phyloP scores from a whole-genome alignment of 2,888 invertebrate genomes.

The Tetramorium bicarinatum region DNA sequence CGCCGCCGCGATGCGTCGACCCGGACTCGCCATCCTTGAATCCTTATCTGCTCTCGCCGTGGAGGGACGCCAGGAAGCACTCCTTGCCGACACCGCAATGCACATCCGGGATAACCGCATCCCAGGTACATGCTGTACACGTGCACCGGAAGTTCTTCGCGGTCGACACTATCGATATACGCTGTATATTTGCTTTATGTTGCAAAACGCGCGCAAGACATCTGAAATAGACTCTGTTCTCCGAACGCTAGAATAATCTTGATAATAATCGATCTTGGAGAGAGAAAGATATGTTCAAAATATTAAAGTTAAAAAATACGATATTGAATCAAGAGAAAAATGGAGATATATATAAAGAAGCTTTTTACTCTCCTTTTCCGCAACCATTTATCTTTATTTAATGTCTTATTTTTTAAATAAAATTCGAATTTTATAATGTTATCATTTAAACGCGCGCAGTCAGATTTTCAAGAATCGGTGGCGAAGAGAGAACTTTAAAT shows the following conservation, averaged over 20 bases:
- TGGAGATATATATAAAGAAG: not conserved
- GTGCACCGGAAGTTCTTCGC: conserved; percentile 22
- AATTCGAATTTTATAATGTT: not conserved
- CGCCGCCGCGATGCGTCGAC: conserved; percentile 90
- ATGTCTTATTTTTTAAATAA: not conserved
- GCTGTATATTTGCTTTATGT: not conserved
- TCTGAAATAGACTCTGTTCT: not conserved
- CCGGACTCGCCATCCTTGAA: conserved; percentile 92
- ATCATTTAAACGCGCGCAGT: not conserved
- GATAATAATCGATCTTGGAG: not conserved
- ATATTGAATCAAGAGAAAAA: not conserved
- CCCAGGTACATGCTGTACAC: conserved; percentile 87
- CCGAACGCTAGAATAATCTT: not conserved
- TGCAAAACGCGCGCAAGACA: not conserved
- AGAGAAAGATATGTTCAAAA: not conserved
- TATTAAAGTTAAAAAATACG: not conserved
- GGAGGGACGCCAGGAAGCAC: conserved; percentile 93
- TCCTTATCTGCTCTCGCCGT: conserved; percentile 94
- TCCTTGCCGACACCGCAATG: conserved; percentile 95
- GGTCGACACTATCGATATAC: conserved; percentile 3
- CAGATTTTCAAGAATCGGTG: not conserved
- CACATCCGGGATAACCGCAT: conserved; percentile 94
- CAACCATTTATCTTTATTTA: not conserved
- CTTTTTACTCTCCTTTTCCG: not conserved
- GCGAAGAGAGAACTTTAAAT: not conserved